Base-by-base conservation (phyloP, 2,888 invertebrate genomes). In the Petrolisthes cinctipes region DNA sequence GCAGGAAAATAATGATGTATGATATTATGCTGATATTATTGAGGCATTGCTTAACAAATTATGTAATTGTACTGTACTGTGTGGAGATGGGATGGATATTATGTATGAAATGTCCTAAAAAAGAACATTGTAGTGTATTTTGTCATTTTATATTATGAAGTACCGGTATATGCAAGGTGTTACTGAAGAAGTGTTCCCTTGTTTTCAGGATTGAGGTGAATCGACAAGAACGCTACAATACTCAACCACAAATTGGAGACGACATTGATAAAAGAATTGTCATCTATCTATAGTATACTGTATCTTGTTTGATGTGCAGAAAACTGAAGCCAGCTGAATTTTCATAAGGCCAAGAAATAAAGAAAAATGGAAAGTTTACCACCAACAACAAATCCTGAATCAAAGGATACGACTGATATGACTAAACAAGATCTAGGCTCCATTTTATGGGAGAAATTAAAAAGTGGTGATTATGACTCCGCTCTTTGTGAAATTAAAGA, bases 401-500 rank as follows among this genome's bases (percentile, higher is more conserved):
- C 37, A 2, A 37, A 37, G 37, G 37, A 0, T 37, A 37, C 37
- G 14, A 71, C 7, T 3, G 71, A 71, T 71, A 20, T 6, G 7
- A 2, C 14, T n/a, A 17, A 71, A n/a, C 6, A 4, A 71, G 20
- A 20, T 6, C 71, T 71, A n/a, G 71, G 71, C 66, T 71, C 57
- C 68, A 14, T n/a, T 68, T 53, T 82, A 71, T 82, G n/a, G 82
- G 71, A 23, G 4, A 7, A 71, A 73, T 71, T 54, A 20, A 57
- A 82, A 68, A 53, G 4, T 82, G 82, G 78, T n/a, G 66, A 86
- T 11, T 89, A 85, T 80, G 82, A 82, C 5, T 51, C 51, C 9
- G 89, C 87, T 11, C 11, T 86, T 23, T 5, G 14, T 11, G 75
- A 82, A 73, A 82, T 87, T 7, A 82, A 85, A 23, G 81, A 85